Conservation (phyloP, 92 coral and sea anemone species). For the Palythoa grandis region DNA sequence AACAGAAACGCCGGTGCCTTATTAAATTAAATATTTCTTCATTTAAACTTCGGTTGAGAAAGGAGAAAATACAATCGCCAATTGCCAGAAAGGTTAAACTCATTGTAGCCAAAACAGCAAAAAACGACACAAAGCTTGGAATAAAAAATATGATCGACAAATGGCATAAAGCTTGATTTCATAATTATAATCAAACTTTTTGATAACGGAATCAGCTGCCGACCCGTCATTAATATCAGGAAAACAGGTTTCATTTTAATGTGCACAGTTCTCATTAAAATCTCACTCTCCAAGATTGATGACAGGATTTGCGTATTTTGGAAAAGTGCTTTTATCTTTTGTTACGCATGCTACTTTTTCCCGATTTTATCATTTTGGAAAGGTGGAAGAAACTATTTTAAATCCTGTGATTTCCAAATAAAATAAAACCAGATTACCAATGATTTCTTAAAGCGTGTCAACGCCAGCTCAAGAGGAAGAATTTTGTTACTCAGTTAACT, state of each 20-base stretch:
- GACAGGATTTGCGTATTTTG: background rate
- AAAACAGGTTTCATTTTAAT: background rate
- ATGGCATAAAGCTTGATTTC: background rate
- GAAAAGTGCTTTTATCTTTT: background rate
- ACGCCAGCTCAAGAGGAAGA: no score
- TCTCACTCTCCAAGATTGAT: background rate
- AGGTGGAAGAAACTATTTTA: no score
- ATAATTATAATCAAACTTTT: slow-evolving; percentile 8
- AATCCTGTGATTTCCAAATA: no score
- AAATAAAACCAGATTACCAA: no score
- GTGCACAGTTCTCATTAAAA: background rate
- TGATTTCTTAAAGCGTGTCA: no score
- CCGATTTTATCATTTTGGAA: no score
- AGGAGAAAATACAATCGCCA: background rate
- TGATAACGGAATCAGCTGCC: slow-evolving; percentile 8
- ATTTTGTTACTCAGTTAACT: no score
- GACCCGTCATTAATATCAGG: background rate
- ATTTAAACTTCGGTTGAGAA: background rate
- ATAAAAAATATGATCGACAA: background rate
- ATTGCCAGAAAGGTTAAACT: background rate
- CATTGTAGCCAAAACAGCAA: background rate
- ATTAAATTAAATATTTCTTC: background rate
- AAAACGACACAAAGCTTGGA: background rate
- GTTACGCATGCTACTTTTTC: background rate
- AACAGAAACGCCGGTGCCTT: background rate